A percentile compares a stretch with the other conserved stretches of the same genome.
phyloP scores from a whole-genome alignment of 2,797 vertebrate species.

The Phataginus tricuspis region DNA sequence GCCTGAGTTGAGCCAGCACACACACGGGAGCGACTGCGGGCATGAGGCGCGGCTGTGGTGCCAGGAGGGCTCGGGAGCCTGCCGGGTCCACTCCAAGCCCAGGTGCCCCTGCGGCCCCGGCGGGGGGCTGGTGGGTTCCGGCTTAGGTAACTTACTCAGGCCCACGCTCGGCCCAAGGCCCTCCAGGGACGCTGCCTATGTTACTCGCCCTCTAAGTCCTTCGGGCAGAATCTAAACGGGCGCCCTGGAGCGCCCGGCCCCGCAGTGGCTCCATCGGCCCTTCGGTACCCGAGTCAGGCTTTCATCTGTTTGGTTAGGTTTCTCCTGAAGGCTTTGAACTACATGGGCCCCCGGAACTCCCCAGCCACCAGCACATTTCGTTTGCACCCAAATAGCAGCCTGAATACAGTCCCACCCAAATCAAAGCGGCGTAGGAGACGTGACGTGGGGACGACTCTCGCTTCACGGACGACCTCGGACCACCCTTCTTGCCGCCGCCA shows the following conservation, averaged over 20 bases:
- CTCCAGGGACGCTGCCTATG: rapidly evolving
- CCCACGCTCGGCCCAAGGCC: too few species aligned
- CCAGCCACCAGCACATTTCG: neutral
- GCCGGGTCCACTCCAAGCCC: neutral
- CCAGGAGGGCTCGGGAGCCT: neutral
- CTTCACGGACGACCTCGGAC: neutral
- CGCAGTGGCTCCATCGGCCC: neutral
- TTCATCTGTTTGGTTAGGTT: neutral
- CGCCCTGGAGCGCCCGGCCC: neutral
- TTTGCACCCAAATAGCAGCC: conserved; percentile 3
- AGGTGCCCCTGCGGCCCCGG: neutral
- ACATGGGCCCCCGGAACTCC: neutral
- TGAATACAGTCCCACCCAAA: neutral
- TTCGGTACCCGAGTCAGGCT: neutral
- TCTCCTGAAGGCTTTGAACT: neutral
- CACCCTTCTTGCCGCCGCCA: neutral
- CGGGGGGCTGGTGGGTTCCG: rapidly evolving
- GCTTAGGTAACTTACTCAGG: neutral
- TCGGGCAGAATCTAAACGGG: neutral
- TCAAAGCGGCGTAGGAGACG: neutral
- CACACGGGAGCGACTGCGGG: rapidly evolving
- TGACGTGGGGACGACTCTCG: neutral
- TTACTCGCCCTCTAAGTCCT: neutral
- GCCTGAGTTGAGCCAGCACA: neutral
- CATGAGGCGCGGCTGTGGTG: rapidly evolving